A percentile compares a stretch with the other conserved stretches of the same genome.
Evolutionary conservation across 2,113 vertebrate genomes (phyloP).

Genomic region (Nothoprocta perdicaria): DNA sequence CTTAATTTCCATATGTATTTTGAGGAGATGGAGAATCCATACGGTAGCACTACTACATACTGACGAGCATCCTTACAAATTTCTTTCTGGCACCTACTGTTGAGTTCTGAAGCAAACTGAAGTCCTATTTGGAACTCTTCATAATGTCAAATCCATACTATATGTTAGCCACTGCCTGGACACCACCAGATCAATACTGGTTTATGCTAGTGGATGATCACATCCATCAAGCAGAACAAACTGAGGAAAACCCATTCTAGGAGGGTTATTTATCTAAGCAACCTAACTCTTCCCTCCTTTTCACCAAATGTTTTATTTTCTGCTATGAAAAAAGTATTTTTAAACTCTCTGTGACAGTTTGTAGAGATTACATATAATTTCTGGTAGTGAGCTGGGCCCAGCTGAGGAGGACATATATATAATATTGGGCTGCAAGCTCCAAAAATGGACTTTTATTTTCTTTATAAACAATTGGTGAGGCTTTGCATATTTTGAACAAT

Average conservation of each 20-base stretch:
- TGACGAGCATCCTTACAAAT: background rate
- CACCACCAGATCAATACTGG: background rate
- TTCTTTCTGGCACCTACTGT: background rate
- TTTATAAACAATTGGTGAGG: background rate
- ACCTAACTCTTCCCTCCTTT: fast-evolving
- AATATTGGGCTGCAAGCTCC: background rate
- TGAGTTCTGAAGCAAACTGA: background rate
- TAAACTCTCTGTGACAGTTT: background rate
- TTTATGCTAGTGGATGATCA: background rate
- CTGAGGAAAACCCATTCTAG: background rate
- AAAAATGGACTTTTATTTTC: background rate
- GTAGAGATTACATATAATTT: background rate
- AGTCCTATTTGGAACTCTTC: background rate
- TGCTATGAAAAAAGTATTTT: background rate
- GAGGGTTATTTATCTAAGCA: background rate
- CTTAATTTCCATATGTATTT: background rate
- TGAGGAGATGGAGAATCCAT: background rate
- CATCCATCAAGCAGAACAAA: background rate
- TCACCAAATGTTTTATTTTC: background rate
- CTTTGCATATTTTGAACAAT: background rate
- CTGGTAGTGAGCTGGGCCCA: background rate
- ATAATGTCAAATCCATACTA: background rate
- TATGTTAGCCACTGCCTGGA: background rate
- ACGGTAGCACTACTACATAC: background rate
- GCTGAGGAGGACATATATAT: fast-evolving